Base-by-base conservation (phyloP, 2,888 invertebrate genomes). In the Chesias legatella region DNA sequence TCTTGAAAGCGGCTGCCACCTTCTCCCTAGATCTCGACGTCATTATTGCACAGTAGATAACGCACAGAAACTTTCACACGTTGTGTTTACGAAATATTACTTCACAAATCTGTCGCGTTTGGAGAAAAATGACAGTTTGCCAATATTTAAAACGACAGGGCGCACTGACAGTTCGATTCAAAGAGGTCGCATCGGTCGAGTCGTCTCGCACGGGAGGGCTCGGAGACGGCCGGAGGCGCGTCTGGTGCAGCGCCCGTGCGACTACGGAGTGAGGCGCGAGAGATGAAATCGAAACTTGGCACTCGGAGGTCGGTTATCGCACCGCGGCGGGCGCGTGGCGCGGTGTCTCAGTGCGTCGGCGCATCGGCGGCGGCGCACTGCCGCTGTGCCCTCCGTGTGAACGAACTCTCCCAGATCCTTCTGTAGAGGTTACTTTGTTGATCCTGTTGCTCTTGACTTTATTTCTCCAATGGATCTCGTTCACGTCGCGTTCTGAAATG, bases 21-120 rank as follows among this genome's bases (percentile, higher is more conserved):
- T 94, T 94, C 70, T 95, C 94, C 78, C 94, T 94, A 21, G 94
- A 93, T 56, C 94, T 91, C 55, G 94, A 93, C 64, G 93, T 91
- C 94, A 94, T 94, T 71, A 69, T 70, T 61, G 60, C 50, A 64
- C 57, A 50, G 47, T 52, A 60, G 10, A 22, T 25, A 9, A 22
- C 60, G 53, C 69, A 79, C 72, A 67, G 53, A 65, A 46, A 65
- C 53, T 65, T 64, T 63, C 61, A 67, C 68, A 62, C 53, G 51
- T 60, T 61, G 55, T 63, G 56, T 68, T 65, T 65, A 68, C 65
- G n/a, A 62, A 17, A 17, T 17, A 17, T 17, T 17, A 17, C 2
- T 62, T 58, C 53, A 52, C 63, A 55, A 58, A 54, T 65, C 63
- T 60, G 51, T 46, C 48, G 63, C 52, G 62, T 67, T 66, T 67